phyloP scores from a whole-genome alignment of 1,140 invertebrate genomes.

The Cephus cinctus region DNA sequence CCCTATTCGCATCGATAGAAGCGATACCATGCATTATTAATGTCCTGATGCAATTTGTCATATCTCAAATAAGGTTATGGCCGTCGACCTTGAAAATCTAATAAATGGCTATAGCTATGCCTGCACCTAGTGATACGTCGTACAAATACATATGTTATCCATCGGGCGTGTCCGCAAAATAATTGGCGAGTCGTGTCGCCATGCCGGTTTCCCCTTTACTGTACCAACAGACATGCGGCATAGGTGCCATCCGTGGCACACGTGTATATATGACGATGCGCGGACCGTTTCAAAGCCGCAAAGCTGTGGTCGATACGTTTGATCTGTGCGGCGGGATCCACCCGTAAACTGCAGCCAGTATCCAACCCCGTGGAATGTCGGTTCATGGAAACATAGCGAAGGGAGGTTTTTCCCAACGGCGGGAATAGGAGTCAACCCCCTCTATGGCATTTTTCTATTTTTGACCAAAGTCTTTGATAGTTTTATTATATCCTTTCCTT shows the following conservation, averaged over 20 bases:
- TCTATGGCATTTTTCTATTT: no score
- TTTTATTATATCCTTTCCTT: not conserved
- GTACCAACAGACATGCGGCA: conserved; percentile 9
- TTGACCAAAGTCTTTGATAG: not conserved
- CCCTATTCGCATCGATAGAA: no score
- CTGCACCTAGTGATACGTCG: no score
- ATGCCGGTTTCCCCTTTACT: conserved; percentile 11
- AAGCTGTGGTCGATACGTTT: conserved; percentile 46
- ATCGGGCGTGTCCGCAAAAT: conserved; percentile 17
- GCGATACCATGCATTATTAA: no score
- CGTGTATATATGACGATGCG: conserved; percentile 4
- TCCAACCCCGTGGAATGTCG: conserved; percentile 2
- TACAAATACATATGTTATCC: no score
- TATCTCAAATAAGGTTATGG: no score
- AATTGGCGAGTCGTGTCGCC: conserved; percentile 21
- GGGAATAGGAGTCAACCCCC: conserved; percentile 1
- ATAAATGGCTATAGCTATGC: no score
- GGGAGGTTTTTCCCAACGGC: not conserved
- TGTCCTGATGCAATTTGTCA: no score
- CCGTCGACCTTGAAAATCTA: no score
- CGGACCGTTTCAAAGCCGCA: conserved; percentile 30
- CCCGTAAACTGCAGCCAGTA: conserved; percentile 24
- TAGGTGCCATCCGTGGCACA: not conserved
- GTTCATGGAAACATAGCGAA: no score
- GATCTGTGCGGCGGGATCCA: conserved; percentile 33